phyloP scores from a whole-genome alignment of 2,888 invertebrate genomes.

The Sarcophaga carnaria region DNA sequence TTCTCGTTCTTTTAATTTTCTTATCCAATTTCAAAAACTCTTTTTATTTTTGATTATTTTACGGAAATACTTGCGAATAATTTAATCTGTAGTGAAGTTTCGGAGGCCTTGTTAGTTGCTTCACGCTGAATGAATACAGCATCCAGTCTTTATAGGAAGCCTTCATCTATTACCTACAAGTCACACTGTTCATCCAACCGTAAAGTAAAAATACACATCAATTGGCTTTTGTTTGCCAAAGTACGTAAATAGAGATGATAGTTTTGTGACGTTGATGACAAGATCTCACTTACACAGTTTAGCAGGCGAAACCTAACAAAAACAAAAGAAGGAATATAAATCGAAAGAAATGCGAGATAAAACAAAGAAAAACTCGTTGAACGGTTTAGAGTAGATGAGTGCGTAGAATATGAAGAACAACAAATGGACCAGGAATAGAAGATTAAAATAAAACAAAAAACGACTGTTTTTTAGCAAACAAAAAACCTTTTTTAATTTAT shows the following conservation, averaged over 20 bases:
- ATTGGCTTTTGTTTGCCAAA: constrained; percentile 1
- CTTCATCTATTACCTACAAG: background rate
- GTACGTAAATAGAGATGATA: constrained; percentile 27
- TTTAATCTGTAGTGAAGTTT: too few relatives aligned
- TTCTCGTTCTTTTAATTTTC: too few relatives aligned
- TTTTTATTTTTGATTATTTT: too few relatives aligned
- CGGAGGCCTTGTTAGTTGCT: too few relatives aligned
- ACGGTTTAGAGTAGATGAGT: constrained; percentile 15
- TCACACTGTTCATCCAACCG: constrained; percentile 25
- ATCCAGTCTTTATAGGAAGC: too few relatives aligned
- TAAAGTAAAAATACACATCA: constrained; percentile 30
- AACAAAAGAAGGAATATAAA: background rate
- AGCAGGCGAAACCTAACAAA: background rate
- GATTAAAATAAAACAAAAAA: too few relatives aligned
- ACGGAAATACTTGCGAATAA: too few relatives aligned
- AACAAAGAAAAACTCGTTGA: background rate
- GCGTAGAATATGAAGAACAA: background rate
- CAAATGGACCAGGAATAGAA: background rate
- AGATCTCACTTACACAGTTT: background rate
- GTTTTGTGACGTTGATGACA: constrained; percentile 30
- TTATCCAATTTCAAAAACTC: too few relatives aligned
- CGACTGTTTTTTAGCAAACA: too few relatives aligned
- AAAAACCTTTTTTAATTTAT: too few relatives aligned
- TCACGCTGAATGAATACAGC: too few relatives aligned
- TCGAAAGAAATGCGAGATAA: background rate